Base-by-base conservation (phyloP, 2,113 vertebrate genomes). In the Lamprologus callipterus region DNA sequence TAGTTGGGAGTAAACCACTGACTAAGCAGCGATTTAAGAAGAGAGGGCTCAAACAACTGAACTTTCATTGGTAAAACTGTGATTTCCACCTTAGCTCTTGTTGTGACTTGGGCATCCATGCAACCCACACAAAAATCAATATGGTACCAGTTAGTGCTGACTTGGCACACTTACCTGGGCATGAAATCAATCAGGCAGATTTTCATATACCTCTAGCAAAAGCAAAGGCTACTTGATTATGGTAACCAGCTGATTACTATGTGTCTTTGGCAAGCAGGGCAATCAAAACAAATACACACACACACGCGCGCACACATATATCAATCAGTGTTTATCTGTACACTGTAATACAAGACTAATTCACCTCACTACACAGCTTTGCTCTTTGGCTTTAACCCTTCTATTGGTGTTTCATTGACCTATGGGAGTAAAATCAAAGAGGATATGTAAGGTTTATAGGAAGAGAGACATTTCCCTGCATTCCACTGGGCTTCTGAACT, bases 11-110 rank as follows among this genome's bases (percentile, higher is more conserved):
- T 93, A 91, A 94, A 97, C 96, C 96, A 84, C 90, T 94, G 96
- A 95, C 97, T 97, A 93, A 95, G 96, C 96, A 96, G 96, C 95
- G 97, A 98, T 98, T 97, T 95, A 97, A 93, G 96, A 97, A 97
- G 97, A 98, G 98, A 97, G 96, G 94, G 93, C 90, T 94, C 90
- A 81, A 88, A 96, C 96, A 94, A 97, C 97, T 97, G 97, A 97
- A 97, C 97, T 97, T 97, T 98, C 97, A 97, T 97, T 95, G 89
- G 96, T 94, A 93, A 95, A 97, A 96, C 95, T 94, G 95, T 91
- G 37, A 92, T 95, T 97, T 96, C 82, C 94, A 96, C 95, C 95
- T 94, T 94, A 87, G 94, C 83, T 95, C 94, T 95, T 96, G 93
- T 87, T 91, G 89, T 95, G 91, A 78, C 55, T 40, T 79, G 57